Percentiles rank a stretch among this genome's conserved stretches.
These are phyloP conservation scores for Ptilonorhynchus violaceus DNA, from an alignment of 2,113 vertebrate genomes.

Conservation along the genomic window DNA sequence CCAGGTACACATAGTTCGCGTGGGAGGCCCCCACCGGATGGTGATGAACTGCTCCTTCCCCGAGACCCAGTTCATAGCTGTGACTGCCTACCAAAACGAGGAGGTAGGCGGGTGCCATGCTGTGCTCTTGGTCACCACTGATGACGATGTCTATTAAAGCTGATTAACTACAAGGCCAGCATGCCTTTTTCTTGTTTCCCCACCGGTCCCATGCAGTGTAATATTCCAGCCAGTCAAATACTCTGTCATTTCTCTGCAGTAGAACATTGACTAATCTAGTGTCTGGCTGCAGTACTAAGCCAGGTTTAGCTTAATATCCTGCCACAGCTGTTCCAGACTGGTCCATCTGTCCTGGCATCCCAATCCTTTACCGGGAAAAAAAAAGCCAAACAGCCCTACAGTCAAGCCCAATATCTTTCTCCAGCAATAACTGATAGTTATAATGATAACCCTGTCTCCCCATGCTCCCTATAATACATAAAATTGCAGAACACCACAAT, in stretches of 20 bases:
- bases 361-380: background rate
- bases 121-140: background rate
- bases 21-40: constrained; percentile 88
- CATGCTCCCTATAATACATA: background rate
- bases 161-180: background rate
- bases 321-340: background rate
- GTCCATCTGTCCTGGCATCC: background rate
- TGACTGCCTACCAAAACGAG: constrained; percentile 98
- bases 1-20: constrained; percentile 92
- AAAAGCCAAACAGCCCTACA: background rate
- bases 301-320: background rate
- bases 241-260: background rate
- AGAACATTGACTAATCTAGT: background rate
- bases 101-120: constrained; percentile 65
- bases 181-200: background rate
- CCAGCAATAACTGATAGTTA: background rate
- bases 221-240: background rate
- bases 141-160: background rate
- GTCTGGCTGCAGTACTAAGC: background rate
- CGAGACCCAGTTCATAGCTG: constrained; percentile 96
- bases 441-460: background rate
- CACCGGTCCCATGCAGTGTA: background rate
- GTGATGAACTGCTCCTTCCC: constrained; percentile 93
- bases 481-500: background rate
- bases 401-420: background rate